phyloP scores from a whole-genome alignment of 2,797 vertebrate species.

The Odontamblyopus rebecca region DNA sequence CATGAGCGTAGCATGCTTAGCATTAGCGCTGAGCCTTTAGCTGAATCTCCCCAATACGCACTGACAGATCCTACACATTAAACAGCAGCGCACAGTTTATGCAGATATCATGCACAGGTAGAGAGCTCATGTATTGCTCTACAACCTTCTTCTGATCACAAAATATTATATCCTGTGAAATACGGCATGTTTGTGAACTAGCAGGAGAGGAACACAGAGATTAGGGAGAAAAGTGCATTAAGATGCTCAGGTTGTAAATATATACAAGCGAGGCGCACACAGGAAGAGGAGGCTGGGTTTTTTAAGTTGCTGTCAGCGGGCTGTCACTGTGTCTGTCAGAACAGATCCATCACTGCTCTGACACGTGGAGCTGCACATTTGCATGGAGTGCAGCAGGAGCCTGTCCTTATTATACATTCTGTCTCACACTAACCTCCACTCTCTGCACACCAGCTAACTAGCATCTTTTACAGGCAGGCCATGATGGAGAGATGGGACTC shows the following conservation, averaged over 20 bases:
- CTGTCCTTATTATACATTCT: slow-evolving; percentile 69
- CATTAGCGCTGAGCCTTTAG: slow-evolving; percentile 22
- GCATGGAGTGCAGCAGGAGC: slow-evolving; percentile 72
- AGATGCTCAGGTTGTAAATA: slow-evolving; percentile 66
- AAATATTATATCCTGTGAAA: slow-evolving; percentile 53
- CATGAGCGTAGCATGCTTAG: slow-evolving; percentile 2
- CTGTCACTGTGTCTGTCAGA: slow-evolving; percentile 80
- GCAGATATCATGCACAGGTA: slow-evolving; percentile 28
- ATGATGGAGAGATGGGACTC: neutral
- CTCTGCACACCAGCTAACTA: slow-evolving; percentile 13
- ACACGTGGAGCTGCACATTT: slow-evolving; percentile 74
- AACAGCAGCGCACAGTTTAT: slow-evolving; percentile 25
- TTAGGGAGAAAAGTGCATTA: slow-evolving; percentile 69
- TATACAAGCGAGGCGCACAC: slow-evolving; percentile 50
- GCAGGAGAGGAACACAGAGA: slow-evolving; percentile 55
- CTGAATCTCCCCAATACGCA: slow-evolving; percentile 23
- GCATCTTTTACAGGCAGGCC: neutral
- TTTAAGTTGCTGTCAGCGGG: slow-evolving; percentile 74
- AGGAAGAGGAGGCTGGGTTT: slow-evolving; percentile 57
- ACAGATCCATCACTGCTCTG: slow-evolving; percentile 77
- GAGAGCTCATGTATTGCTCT: slow-evolving; percentile 38
- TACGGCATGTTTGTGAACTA: slow-evolving; percentile 51
- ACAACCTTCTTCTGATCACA: slow-evolving; percentile 60
- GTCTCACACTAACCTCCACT: slow-evolving; percentile 62
- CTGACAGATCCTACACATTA: slow-evolving; percentile 32